A percentile compares a stretch with the other conserved stretches of the same genome.
phyloP scores from a whole-genome alignment of 2,113 vertebrate species.

The Circaetus cinerascens region DNA sequence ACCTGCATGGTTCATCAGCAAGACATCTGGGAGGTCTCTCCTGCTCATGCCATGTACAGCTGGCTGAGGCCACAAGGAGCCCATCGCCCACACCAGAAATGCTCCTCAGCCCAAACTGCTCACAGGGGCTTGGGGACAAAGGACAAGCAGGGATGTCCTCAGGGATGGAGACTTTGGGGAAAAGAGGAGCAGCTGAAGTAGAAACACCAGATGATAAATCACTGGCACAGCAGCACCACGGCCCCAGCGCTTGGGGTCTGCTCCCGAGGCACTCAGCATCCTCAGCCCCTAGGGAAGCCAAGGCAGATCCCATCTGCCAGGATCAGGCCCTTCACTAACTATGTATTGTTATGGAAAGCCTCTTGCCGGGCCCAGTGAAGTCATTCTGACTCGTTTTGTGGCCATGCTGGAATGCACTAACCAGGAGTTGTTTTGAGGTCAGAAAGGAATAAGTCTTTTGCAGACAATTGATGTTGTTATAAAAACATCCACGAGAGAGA shows the following conservation, averaged over 20 bases:
- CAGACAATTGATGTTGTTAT: conserved; percentile 64
- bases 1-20: neutral
- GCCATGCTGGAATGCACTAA: conserved; percentile 45
- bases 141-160: neutral
- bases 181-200: neutral
- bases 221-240: neutral
- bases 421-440: conserved; percentile 63
- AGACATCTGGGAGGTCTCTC: neutral
- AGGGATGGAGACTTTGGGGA: neutral
- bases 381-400: conserved; percentile 24
- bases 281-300: neutral
- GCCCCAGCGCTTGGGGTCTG: rapidly evolving
- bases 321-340: neutral
- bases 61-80: rapidly evolving
- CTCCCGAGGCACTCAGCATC: neutral
- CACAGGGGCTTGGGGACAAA: neutral
- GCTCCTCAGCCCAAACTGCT: neutral
- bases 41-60: neutral
- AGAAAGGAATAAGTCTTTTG: conserved; percentile 59
- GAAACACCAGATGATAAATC: neutral
- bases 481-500: conserved; percentile 54
- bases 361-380: neutral
- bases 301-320: neutral
- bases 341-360: neutral
- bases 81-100: neutral